Base-by-base conservation (phyloP, 2,888 invertebrate species). In the Mesorhabditis spiculigera region DNA sequence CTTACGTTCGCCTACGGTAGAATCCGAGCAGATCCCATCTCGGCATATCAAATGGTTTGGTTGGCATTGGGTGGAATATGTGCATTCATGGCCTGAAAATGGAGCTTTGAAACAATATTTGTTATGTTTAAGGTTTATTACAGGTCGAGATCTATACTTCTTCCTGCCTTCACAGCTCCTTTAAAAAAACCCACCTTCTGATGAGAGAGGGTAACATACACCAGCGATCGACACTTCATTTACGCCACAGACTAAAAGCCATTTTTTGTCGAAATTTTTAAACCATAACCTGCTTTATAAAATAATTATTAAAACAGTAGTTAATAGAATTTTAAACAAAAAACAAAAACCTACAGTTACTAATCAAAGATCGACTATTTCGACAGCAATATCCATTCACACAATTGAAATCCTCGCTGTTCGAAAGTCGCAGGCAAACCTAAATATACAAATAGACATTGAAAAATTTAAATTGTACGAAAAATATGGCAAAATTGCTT, bases 41-140 rank as follows among this genome's bases (percentile, higher is more conserved):
- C 58, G 58, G 3, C 58, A 50, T 13, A 50, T 50, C 58, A 50
- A 50, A 50, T 50, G 58, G n/a, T 10, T 13, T n/a, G 58, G 58
- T 50, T 50, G 58, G n/a, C 58, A 50, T 50, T 50, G 58, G n/a
- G 58, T 13, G n/a, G 58, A 50, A 50, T 50, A 50, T 10, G n/a
- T 50, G 58, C 58, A 50, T 13, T 50, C 58, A 50, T 10, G n/a
- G n/a, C 58, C 58, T 50, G 58, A 50, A 50, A 50, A 50, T n/a
- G n/a, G n/a, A n/a, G n/a, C n/a, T n/a, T n/a, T n/a, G n/a, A n/a
- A n/a, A n/a, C n/a, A n/a, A n/a, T n/a, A n/a, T n/a, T n/a, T n/a
- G n/a, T n/a, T n/a, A n/a, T n/a, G n/a, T n/a, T n/a, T n/a, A n/a
- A n/a, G n/a, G n/a, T n/a, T n/a, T n/a, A n/a, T n/a, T n/a, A n/a